phyloP scores from a whole-genome alignment of 2,113 vertebrate species.

The Cariama cristata region DNA sequence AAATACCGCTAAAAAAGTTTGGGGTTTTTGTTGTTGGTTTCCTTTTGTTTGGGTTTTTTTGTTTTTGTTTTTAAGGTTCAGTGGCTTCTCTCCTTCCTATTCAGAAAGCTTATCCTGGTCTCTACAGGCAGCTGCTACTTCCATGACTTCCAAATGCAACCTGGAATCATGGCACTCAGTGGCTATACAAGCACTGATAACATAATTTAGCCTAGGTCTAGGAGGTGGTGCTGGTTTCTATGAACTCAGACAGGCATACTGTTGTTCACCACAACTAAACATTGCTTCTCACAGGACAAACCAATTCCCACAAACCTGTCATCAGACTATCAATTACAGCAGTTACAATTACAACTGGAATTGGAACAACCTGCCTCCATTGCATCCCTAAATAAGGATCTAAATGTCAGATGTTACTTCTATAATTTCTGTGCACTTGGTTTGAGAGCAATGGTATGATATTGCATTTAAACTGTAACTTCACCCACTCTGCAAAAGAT shows the following conservation, averaged over 20 bases:
- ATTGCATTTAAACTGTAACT: neutral
- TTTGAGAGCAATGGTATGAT: neutral
- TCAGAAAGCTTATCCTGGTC: neutral
- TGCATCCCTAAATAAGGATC: neutral
- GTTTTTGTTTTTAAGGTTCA: neutral
- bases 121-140: neutral
- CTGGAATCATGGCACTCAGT: neutral
- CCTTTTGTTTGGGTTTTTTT: neutral
- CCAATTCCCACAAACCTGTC: neutral
- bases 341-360: neutral
- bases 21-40: neutral
- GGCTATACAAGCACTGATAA: neutral
- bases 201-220: neutral
- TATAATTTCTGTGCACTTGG: neutral
- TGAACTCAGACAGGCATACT: neutral
- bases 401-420: neutral
- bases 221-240: neutral
- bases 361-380: neutral
- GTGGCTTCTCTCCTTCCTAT: neutral
- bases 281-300: neutral
- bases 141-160: neutral
- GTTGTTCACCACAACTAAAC: neutral
- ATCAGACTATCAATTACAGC: neutral
- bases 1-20: neutral
- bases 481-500: neutral